Percentiles rank a stretch among this genome's conserved stretches.
phyloP scores from a whole-genome alignment of 2,113 vertebrate species.

The Gnathonemus echidnorhynchus region DNA sequence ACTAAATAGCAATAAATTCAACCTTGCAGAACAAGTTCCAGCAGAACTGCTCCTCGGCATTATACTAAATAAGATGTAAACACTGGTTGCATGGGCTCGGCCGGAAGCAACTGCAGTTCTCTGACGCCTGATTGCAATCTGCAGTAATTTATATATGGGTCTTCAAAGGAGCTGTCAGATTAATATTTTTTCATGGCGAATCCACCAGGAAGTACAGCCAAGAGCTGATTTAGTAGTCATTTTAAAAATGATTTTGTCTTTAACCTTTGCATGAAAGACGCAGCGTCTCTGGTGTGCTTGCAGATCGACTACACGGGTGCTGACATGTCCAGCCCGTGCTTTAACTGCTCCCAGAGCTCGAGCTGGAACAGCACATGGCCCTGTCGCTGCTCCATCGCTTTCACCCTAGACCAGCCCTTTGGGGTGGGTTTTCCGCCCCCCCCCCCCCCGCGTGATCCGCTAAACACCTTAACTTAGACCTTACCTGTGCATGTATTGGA shows the following conservation, averaged over 20 bases:
- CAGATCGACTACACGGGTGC: slow-evolving; percentile 93
- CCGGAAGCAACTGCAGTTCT: background rate
- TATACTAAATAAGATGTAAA: background rate
- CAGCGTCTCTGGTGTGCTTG: slow-evolving; percentile 34
- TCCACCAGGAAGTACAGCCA: background rate
- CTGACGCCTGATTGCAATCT: background rate
- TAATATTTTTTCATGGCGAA: background rate
- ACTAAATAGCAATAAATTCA: background rate
- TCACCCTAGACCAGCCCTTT: slow-evolving; percentile 78
- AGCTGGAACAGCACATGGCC: slow-evolving; percentile 62
- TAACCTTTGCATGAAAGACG: background rate
- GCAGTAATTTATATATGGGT: background rate
- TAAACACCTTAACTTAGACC: background rate
- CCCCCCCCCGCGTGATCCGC: background rate
- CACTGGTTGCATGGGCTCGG: background rate
- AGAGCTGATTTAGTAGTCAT: background rate
- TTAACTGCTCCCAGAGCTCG: slow-evolving; percentile 72
- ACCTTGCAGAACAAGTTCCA: background rate
- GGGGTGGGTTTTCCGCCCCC: slow-evolving; percentile 74
- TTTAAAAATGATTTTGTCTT: background rate
- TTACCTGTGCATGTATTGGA: background rate
- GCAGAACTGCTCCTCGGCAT: background rate
- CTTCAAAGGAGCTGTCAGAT: background rate
- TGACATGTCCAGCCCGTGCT: slow-evolving; percentile 69
- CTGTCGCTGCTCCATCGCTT: slow-evolving; percentile 72